Conservation (phyloP, 2,797 vertebrate genomes). For the Coilia nasus region DNA sequence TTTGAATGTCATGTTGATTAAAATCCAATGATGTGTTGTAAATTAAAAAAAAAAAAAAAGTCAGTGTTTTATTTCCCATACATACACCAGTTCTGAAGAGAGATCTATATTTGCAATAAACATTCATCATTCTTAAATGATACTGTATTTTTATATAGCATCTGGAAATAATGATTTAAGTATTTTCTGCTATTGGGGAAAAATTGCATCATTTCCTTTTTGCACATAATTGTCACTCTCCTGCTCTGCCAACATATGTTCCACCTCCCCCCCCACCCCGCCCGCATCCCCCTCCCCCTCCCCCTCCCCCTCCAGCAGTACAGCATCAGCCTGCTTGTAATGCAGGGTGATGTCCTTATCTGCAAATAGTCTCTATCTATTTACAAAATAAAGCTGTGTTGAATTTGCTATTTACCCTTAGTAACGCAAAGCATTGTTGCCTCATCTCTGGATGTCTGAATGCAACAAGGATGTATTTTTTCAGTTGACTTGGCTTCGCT, state of each 20-base stretch:
- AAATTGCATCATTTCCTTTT: slow-evolving; percentile 9
- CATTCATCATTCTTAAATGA: slow-evolving; percentile 20
- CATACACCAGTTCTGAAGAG: slow-evolving; percentile 7
- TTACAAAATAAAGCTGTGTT: slow-evolving; percentile 14
- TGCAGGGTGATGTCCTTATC: neutral
- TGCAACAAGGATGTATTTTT: neutral
- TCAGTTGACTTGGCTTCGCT: neutral
- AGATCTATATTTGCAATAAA: slow-evolving; percentile 13
- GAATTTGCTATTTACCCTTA: slow-evolving; percentile 14
- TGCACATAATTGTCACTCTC: slow-evolving; percentile 5
- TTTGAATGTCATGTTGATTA: neutral
- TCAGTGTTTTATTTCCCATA: neutral
- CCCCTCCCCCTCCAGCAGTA: neutral
- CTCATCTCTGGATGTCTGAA: slow-evolving; percentile 2
- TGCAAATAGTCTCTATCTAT: slow-evolving; percentile 4
- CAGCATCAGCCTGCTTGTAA: slow-evolving; percentile 8
- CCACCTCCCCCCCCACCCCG: neutral
- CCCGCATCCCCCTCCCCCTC: too few species aligned
- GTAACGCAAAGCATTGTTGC: neutral
- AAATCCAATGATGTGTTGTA: slow-evolving; percentile 1
- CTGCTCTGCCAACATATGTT: neutral
- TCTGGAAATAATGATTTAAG: slow-evolving; percentile 2
- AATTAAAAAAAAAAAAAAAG: neutral
- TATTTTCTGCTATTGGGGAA: slow-evolving; percentile 3
- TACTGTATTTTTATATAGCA: slow-evolving; percentile 21